Evolutionary conservation across 2,113 vertebrate genomes (phyloP).

Genomic region (Anseranas semipalmata): DNA sequence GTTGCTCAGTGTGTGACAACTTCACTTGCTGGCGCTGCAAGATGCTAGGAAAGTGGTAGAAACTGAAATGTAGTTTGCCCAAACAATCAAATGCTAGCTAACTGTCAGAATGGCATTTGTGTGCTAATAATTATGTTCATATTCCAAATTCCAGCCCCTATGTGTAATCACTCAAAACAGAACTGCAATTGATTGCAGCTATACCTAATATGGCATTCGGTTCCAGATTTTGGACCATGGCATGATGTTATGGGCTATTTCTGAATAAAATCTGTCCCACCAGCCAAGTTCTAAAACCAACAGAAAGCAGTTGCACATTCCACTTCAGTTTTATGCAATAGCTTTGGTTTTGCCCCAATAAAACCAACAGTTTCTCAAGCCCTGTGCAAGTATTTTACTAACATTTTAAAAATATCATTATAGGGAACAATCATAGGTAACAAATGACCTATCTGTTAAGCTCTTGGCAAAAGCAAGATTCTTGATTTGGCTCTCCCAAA

Average conservation of each 20-base stretch:
- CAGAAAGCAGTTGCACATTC: background rate
- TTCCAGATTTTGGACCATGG: background rate
- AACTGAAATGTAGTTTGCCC: background rate
- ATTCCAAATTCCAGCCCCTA: constrained; percentile 25
- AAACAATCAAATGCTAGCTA: background rate
- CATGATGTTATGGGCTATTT: constrained; percentile 31
- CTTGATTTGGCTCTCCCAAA: background rate
- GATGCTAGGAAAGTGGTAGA: background rate
- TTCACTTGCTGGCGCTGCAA: background rate
- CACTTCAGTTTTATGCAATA: background rate
- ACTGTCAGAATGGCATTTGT: background rate
- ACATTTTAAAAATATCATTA: background rate
- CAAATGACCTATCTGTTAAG: background rate
- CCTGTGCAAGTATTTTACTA: background rate
- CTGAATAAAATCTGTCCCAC: background rate
- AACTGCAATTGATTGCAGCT: constrained; percentile 1
- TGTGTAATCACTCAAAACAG: constrained; percentile 22
- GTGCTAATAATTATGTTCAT: background rate
- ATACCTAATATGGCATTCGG: constrained; percentile 60
- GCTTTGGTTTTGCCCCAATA: background rate
- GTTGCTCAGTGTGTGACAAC: background rate
- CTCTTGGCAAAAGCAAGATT: background rate
- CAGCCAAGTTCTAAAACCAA: constrained; percentile 20
- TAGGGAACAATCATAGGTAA: background rate
- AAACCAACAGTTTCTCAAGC: background rate